Base-by-base conservation (phyloP, 92 coral and sea anemone genomes). In the Porites evermanni region DNA sequence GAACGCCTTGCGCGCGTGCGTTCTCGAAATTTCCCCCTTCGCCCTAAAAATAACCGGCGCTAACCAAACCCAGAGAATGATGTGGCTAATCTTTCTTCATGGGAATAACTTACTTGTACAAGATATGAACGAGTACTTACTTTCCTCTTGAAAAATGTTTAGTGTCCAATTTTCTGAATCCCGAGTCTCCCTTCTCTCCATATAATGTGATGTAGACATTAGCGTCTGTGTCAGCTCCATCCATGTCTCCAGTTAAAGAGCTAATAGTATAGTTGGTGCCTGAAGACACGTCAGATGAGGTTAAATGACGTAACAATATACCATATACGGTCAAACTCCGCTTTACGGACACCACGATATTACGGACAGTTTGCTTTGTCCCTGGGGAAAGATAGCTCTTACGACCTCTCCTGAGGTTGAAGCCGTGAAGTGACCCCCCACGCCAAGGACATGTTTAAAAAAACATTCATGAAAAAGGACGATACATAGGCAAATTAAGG, bases 101-200 rank as follows among this genome's bases (percentile, higher is more conserved):
- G 8, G 60, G 12, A 54, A 54, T 54, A 8, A 54, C 16, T 54
- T 7, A 54, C 14, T 54, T 54, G 60, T 54, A 54, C 60, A 0
- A 54, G 14, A 9, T 13, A 54, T 9, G 60, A 54, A 54, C 47
- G 14, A 54, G 14, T 54, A 87, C 98, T 84, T 70, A 97, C 99
- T 94, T 94, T 86, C 92, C 98, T 70, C 77, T 93, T 19, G 84
- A 67, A 86, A 95, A 92, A 68, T 92, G 89, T 53, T 86, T 84
- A 23, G 95, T 85, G 20, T 85, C 91, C 84, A 97, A 75, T 88
- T 93, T 93, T 58, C 99, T 91, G 85, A 97, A 97, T 51, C 99
- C 99, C 29, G 98, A 95, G 84, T 97, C 99, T 54, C 99, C 99
- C 72, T 97, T 97, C 75, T 95, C 95, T 53, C 99, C 99, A 81